Evolutionary conservation across 2,797 vertebrate genomes (phyloP), one percentile per base, ranked within the genome.

Genomic region (Sebastes umbrosus): DNA sequence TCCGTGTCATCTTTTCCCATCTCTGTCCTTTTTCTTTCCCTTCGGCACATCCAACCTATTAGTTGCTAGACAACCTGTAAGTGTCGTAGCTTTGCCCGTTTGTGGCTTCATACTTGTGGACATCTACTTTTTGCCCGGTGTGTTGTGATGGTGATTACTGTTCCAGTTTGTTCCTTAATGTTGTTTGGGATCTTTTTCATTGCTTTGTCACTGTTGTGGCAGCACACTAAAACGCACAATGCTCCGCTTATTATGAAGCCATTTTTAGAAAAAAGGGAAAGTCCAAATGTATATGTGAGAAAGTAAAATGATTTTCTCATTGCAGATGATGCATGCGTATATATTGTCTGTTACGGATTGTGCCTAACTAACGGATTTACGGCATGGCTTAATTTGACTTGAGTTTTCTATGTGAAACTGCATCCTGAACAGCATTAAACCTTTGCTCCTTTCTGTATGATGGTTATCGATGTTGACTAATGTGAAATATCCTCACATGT

Each of bases 381-480:
- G 81, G 93, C 93, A 95, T 93, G 92, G 93, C 92, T 93, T 92
- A 71, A 84, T 86, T 84, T 88, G 80, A 88, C 84, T 82, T 74
- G 55, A 82, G 63, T 79, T 83, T 65, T 90, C 31, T n/a, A 34
- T 83, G 84, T 87, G 86, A 92, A 92, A 92, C 85, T 87, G 90
- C 93, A 93, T 99, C 98, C 98, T 99, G 96, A 98, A 99, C 97
- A 96, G 97, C 98, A 98, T 99, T 98, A 97, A 98, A 96, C 82
- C 79, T 81, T 65, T 62, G 91, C 87, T 93, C 80, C 10, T 60
- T 71, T 63, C 36, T 67, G 65, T 64, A 9, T 50, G 43, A 43
- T 83, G 39, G 13, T 63, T 34, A 31, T 25, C 62, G 25, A 22
- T 88, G 79, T 39, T 88, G 77, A 90, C 93, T 94, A 94, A 94